phyloP scores from a whole-genome alignment of 2,797 vertebrate genomes.

The Acipenser transmontanus region DNA sequence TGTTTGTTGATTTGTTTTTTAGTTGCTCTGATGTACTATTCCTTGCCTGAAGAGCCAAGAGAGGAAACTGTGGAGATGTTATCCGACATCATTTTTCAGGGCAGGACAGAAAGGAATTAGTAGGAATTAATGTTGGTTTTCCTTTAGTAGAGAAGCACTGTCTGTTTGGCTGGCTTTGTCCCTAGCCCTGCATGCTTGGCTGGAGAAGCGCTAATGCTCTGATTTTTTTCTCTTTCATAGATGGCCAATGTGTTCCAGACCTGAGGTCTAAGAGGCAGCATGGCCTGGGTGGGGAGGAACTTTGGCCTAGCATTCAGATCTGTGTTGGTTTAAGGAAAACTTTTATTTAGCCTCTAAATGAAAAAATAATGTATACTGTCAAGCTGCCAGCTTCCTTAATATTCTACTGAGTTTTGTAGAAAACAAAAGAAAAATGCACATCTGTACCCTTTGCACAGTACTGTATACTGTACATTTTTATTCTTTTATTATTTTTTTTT shows the following conservation, averaged over 20 bases:
- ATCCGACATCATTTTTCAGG: not conserved
- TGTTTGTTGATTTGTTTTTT: not conserved
- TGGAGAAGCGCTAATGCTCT: constrained; percentile 18
- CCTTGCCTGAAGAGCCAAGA: not conserved
- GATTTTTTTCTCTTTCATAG: too few species aligned
- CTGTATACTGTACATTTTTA: not conserved
- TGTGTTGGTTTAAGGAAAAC: not conserved
- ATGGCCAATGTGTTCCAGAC: too few species aligned
- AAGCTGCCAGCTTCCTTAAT: not conserved
- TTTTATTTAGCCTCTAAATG: not conserved
- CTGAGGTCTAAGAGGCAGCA: too few species aligned
- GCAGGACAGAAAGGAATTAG: not conserved
- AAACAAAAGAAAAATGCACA: too few species aligned
- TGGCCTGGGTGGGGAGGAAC: too few species aligned
- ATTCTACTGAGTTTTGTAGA: not conserved
- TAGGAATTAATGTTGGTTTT: not conserved
- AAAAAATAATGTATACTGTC: too few species aligned
- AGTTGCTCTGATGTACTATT: not conserved
- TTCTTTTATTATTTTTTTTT: constrained; percentile 32
- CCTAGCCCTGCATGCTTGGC: constrained; percentile 44
- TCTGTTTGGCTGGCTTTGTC: constrained; percentile 42
- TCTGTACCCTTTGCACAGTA: not conserved
- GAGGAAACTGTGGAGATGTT: not conserved
- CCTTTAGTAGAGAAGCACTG: constrained; percentile 30
- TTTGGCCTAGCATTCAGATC: too few species aligned